Evolutionary conservation across 2,113 vertebrate species (phyloP), one percentile per base, ranked within the genome.

Genomic region (Anguilla rostrata): DNA sequence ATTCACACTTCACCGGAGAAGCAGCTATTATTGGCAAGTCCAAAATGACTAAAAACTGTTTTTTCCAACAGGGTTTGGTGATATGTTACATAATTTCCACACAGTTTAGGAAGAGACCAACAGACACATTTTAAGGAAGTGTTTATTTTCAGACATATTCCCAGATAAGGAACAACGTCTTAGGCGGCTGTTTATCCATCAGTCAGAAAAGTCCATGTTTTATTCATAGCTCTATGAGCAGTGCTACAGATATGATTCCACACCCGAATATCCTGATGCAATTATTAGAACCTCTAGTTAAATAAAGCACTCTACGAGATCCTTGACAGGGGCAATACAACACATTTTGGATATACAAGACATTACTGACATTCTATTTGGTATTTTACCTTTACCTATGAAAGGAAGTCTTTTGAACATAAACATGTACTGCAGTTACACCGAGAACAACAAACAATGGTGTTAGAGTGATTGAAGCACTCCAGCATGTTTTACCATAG

Each of bases 51-150:
- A 5, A 12, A 34, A 75, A 29, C 11, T 14, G 6, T 26, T 71
- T 71, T 71, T 71, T n/a, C 63, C 20, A 71, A 71, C 63, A 71
- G 16, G n/a, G 71, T 34, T 22, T 75, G 71, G 29, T 56, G 56
- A 49, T 29, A 22, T 83, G 14, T 83, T 57, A 22, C 34, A 34
- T 34, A 39, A n/a, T 56, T 53, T 41, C 34, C n/a, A 56, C n/a
- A 83, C 82, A 83, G 3, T 49, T 39, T 39, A 83, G 29, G 81
- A 56, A 83, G 14, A 39, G 34, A 56, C 8, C 6, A 34, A 49
- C 82, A 83, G 34, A 83, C 40, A 83, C 40, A 83, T 56, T 60
- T 83, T 60, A 56, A 26, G 46, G 82, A 83, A 80, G 78, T 80
- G 75, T 41, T 80, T 40, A 39, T 80, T 80, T 80, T 41, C 40